A percentile compares a stretch with the other conserved stretches of the same genome.
These are phyloP conservation scores for Hecatera dysodea DNA, from an alignment of 2,888 invertebrate genomes.

Conservation along the genomic window DNA sequence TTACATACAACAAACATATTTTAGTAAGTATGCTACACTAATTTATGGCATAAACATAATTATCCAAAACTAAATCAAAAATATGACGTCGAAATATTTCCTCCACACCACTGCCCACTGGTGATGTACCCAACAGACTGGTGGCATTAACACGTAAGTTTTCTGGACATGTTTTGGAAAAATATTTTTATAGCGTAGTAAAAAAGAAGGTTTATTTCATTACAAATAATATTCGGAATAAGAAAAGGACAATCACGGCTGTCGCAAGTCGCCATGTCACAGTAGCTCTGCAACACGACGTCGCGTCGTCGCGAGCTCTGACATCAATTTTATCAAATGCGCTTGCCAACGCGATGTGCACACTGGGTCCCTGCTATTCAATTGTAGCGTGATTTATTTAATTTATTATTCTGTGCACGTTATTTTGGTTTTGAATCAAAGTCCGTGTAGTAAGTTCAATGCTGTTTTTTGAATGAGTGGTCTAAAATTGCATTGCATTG, in stretches of 20 bases:
- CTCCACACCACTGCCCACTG: too few relatives aligned
- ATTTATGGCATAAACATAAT: too few relatives aligned
- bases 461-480: too few relatives aligned
- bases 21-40: too few relatives aligned
- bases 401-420: conserved; percentile 32
- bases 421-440: conserved; percentile 13
- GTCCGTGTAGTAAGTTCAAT: neutral
- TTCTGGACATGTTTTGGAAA: neutral
- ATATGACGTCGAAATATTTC: too few relatives aligned
- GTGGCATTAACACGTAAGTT: too few relatives aligned
- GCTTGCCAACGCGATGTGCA: conserved; percentile 47
- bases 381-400: conserved; percentile 47
- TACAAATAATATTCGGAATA: conserved; percentile 40
- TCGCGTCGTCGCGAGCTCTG: conserved; percentile 35
- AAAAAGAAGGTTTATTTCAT: neutral
- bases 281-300: conserved; percentile 15
- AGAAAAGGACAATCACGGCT: conserved; percentile 45
- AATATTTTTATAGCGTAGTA: neutral
- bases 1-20: too few relatives aligned
- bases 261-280: conserved; percentile 49
- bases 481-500: too few relatives aligned
- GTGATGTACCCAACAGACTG: too few relatives aligned
- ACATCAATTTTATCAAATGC: conserved; percentile 65
- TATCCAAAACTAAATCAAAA: too few relatives aligned
- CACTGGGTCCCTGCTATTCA: conserved; percentile 41